Evolutionary conservation across 2,113 vertebrate genomes (phyloP).

Genomic region (Calonectris borealis): DNA sequence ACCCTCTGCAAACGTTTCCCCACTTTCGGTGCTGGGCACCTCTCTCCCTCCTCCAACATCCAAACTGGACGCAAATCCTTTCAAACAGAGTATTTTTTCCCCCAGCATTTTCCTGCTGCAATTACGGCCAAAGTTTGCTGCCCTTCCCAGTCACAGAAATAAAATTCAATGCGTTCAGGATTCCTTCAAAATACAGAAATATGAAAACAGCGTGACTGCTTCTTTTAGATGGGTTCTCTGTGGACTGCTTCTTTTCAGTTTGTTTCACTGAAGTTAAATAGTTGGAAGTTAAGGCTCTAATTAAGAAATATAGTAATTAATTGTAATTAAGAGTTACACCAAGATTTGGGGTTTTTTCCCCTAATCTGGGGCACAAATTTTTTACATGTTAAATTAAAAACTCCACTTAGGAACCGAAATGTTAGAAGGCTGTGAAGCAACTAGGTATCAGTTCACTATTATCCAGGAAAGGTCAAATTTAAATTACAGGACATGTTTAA

Average conservation of each 20-base stretch:
- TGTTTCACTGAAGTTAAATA: constrained; percentile 7
- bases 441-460: not conserved
- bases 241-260: not conserved
- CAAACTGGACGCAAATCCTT: not conserved
- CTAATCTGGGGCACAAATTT: not conserved
- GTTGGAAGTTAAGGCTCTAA: constrained; percentile 36
- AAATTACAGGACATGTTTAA: not conserved
- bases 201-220: not conserved
- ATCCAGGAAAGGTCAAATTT: constrained; percentile 21
- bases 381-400: constrained; percentile 7
- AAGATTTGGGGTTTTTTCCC: not conserved
- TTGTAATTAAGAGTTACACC: constrained; percentile 18
- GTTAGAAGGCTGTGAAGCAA: not conserved
- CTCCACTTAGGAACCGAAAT: not conserved
- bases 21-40: accelerated
- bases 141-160: not conserved
- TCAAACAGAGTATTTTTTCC: not conserved
- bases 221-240: not conserved
- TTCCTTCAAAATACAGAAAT: not conserved
- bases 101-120: not conserved
- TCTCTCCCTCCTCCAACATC: not conserved
- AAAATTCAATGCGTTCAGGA: not conserved
- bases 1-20: not conserved
- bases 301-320: constrained; percentile 44
- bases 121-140: not conserved